These are phyloP conservation scores for Leucozona laternaria DNA, from an alignment of 2,888 invertebrate species.

Conservation along the genomic window DNA sequence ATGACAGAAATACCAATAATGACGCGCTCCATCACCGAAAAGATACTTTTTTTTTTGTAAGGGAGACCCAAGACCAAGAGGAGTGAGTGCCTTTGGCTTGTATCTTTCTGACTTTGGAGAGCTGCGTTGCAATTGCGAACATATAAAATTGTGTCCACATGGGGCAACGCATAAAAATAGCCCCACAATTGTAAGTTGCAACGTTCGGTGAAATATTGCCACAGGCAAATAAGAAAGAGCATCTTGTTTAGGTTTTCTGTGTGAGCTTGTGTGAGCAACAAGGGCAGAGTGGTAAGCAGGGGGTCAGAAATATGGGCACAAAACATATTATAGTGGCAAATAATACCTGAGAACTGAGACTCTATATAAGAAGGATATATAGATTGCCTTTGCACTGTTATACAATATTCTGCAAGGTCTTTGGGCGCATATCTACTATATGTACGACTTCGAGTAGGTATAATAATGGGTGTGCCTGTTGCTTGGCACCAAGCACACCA, in stretches of 20 bases:
- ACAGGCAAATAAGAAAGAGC: constrained; percentile 68
- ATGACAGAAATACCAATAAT: constrained; percentile 45
- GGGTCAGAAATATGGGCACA: constrained; percentile 12
- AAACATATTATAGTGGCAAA: constrained; percentile 17
- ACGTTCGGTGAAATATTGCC: constrained; percentile 66
- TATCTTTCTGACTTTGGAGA: background rate
- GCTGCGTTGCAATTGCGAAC: constrained; percentile 39
- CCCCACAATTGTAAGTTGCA: constrained; percentile 53
- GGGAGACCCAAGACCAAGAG: no score
- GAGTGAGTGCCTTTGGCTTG: no score
- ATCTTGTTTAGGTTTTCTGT: constrained; percentile 50
- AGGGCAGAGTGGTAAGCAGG: no score
- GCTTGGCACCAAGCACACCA: constrained; percentile 21
- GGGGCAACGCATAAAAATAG: constrained; percentile 57
- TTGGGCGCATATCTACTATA: constrained; percentile 43
- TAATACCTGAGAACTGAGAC: background rate
- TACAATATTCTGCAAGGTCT: constrained; percentile 60
- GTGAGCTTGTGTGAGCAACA: background rate
- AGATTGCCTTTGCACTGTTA: constrained; percentile 26
- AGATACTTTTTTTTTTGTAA: background rate
- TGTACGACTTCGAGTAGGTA: constrained; percentile 1
- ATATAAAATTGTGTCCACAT: constrained; percentile 56
- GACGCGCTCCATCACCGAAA: constrained; percentile 36
- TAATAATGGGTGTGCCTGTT: constrained; percentile 59
- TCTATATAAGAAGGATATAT: constrained; percentile 27